Evolutionary conservation across 2,797 vertebrate species (phyloP), one percentile per base, ranked within the genome.

Genomic region (Bradypodion ventrale): DNA sequence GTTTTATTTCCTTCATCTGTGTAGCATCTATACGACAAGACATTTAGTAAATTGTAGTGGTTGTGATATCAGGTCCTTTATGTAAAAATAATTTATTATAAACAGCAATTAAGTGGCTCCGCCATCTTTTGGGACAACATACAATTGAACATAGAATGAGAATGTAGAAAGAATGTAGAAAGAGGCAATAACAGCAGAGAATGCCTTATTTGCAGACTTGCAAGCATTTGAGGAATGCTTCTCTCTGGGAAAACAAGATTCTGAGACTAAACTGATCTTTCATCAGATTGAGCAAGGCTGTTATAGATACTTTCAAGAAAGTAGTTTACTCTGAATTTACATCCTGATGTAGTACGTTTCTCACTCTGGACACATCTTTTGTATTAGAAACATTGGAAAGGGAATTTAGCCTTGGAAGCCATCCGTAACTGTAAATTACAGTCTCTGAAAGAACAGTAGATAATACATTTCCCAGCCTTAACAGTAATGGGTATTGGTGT

Each of bases 311-410:
- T 66, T n/a, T 15, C 66, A 78, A 46, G 27, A 78, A n/a, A 29
- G 42, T 79, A 21, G 62, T 66, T 79, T 79, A 32, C 62, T 66
- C 42, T 79, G 62, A 42, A 79, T 79, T 79, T 79, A 66, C n/a
- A 66, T 42, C 42, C 8, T 70, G 49, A 27, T 44, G 13, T 23
- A 52, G 35, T 60, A 44, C 7, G 37, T 66, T 59, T 60, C 68
- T 81, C 56, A 59, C 32, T 59, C 35, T 40, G 49, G 62, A 27
- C 62, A 79, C 62, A 19, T 35, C 62, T 66, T 79, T 79, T 49
- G 62, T 79, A 49, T 79, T 66, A 15, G 16, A 66, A 44, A 42
- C 49, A 19, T 66, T 78, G 77, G 60, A 32, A 29, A 78, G 19
- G 29, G 19, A 49, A 10, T 78, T 78, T 66, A 49, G 42, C 44